These are phyloP conservation scores for Micrastur ruficollis DNA, from an alignment of 2,797 vertebrate species.

Conservation along the genomic window DNA sequence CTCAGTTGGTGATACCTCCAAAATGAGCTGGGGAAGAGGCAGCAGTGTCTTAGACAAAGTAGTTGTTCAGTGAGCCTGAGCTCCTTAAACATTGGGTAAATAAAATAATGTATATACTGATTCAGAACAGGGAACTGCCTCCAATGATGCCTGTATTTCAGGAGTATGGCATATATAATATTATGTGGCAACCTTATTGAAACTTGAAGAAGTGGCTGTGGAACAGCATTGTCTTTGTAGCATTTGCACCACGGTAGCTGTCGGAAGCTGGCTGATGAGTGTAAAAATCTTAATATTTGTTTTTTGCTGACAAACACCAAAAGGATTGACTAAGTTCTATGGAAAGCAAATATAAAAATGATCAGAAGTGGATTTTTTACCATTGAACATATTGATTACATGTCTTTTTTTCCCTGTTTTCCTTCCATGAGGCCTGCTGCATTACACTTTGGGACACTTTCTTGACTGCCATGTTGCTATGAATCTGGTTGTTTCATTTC, in stretches of 20 bases:
- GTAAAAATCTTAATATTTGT: not conserved
- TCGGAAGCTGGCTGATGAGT: not conserved
- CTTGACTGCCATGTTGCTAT: not conserved
- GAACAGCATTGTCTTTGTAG: not conserved
- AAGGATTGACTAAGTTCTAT: not conserved
- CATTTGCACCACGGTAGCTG: not conserved
- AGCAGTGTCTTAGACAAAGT: not conserved
- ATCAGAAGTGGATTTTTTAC: not conserved
- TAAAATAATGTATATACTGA: not conserved
- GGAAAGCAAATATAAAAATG: not conserved
- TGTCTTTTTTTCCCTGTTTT: not conserved
- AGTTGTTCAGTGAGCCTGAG: not conserved
- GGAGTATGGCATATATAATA: not conserved
- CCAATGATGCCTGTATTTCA: not conserved
- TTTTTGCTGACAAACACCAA: not conserved
- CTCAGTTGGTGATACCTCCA: not conserved
- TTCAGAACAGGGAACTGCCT: not conserved
- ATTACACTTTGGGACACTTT: constrained; percentile 1
- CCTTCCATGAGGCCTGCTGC: not conserved
- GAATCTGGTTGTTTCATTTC: constrained; percentile 15
- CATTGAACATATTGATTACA: not conserved
- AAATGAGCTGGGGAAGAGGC: not conserved
- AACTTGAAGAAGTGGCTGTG: not conserved
- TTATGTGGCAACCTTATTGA: not conserved
- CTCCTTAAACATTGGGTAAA: not conserved